Evolutionary conservation across 2,113 vertebrate genomes (phyloP).

Genomic region (Lontra canadensis): DNA sequence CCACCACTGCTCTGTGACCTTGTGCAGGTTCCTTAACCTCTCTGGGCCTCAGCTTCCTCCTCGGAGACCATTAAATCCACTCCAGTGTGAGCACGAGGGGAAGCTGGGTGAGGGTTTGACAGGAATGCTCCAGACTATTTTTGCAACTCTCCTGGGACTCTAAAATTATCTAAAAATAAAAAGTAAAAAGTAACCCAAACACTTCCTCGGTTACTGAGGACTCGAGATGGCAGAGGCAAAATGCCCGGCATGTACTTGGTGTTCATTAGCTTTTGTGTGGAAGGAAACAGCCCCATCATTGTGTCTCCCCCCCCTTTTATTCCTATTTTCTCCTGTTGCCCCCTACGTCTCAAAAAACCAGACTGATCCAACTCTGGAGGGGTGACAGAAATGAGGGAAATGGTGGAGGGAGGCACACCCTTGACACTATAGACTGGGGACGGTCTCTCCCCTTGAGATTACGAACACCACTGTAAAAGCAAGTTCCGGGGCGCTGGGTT

Average conservation of each 20-base stretch:
- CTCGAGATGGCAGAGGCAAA: accelerated
- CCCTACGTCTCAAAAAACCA: accelerated
- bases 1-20: neutral
- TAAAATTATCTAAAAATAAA: neutral
- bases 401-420: accelerated
- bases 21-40: neutral
- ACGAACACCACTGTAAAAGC: neutral
- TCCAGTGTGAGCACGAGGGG: neutral
- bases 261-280: accelerated
- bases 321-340: neutral
- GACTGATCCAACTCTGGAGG: accelerated
- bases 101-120: neutral
- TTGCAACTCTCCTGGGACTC: neutral
- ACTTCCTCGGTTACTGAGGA: neutral
- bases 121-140: neutral
- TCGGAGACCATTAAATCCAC: neutral
- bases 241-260: accelerated
- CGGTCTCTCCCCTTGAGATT: neutral
- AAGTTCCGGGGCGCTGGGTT: neutral
- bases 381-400: neutral
- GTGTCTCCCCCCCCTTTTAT: accelerated
- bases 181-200: neutral
- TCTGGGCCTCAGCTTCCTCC: neutral
- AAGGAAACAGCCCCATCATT: neutral
- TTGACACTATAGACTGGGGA: accelerated